Evolutionary conservation across 2,797 vertebrate species (phyloP).

Genomic region (Pipistrellus pipistrellus): DNA sequence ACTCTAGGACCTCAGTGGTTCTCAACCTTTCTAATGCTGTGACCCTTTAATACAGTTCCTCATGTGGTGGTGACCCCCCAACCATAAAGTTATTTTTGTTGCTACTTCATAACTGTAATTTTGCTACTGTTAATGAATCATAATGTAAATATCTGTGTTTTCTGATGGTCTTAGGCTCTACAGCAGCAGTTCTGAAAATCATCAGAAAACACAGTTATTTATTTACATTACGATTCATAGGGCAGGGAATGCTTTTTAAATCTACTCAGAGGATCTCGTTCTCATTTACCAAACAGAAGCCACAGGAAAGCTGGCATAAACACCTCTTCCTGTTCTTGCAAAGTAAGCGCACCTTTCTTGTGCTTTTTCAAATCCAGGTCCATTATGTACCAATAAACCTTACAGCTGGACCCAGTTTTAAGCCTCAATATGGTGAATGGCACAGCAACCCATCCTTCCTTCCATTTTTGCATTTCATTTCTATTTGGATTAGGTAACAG

Average conservation of each 20-base stretch:
- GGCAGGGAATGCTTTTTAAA: not conserved
- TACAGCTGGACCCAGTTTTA: not conserved
- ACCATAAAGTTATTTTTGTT: too few species aligned
- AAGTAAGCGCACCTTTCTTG: not conserved
- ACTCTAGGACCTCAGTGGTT: not conserved
- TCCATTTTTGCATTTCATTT: not conserved
- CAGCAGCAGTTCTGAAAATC: too few species aligned
- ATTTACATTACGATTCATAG: not conserved
- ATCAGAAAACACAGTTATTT: too few species aligned
- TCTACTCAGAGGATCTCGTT: conserved; percentile 22
- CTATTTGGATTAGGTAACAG: not conserved
- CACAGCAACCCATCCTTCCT: not conserved
- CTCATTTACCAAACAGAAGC: conserved; percentile 27
- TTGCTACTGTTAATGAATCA: too few species aligned
- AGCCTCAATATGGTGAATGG: not conserved
- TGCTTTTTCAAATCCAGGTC: conserved; percentile 41
- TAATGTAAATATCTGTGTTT: too few species aligned
- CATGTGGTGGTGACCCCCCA: too few species aligned
- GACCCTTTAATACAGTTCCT: too few species aligned
- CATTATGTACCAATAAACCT: not conserved
- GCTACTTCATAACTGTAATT: too few species aligned
- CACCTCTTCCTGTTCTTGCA: not conserved
- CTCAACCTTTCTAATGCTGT: too few species aligned
- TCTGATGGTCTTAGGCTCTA: too few species aligned
- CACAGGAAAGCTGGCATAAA: not conserved